Conservation (phyloP, 2,888 invertebrate genomes). For the Brachylomia viminalis region DNA sequence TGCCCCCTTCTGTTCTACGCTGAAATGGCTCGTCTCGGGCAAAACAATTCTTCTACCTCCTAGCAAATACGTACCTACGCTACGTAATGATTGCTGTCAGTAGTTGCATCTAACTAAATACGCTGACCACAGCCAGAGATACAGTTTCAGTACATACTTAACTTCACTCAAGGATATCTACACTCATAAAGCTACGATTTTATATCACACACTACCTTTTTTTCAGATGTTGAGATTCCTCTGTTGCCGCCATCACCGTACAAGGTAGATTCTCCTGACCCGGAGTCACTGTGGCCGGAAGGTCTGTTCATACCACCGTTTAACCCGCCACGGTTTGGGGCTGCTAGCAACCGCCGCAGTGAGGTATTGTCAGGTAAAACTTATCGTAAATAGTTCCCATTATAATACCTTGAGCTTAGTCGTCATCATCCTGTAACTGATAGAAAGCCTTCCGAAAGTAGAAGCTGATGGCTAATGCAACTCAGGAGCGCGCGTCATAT, state of each 20-base stretch:
- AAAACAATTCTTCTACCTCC: not conserved
- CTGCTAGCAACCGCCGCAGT: slow-evolving; percentile 79
- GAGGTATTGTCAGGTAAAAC: slow-evolving; percentile 71
- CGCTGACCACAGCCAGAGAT: too few relatives aligned
- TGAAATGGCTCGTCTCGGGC: not conserved
- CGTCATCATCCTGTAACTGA: not conserved
- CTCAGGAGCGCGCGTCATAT: too few relatives aligned
- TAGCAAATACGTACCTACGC: not conserved
- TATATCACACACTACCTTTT: not conserved
- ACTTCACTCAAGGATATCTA: not conserved
- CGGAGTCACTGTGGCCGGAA: slow-evolving; percentile 90
- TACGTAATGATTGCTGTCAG: not conserved
- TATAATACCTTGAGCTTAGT: not conserved
- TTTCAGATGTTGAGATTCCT: slow-evolving; percentile 80
- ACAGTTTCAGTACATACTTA: not conserved
- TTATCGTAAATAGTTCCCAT: slow-evolving; percentile 34
- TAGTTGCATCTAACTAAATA: too few relatives aligned
- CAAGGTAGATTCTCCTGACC: slow-evolving; percentile 88
- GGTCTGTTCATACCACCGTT: slow-evolving; percentile 89
- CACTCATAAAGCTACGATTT: not conserved
- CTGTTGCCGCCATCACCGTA: slow-evolving; percentile 87
- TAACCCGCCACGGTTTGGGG: slow-evolving; percentile 75
- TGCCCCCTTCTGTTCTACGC: not conserved
- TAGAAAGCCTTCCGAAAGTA: not conserved
- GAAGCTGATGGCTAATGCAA: not conserved